These are phyloP conservation scores for Lissonota sp. DNA, from an alignment of 2,888 invertebrate species.

Conservation along the genomic window DNA sequence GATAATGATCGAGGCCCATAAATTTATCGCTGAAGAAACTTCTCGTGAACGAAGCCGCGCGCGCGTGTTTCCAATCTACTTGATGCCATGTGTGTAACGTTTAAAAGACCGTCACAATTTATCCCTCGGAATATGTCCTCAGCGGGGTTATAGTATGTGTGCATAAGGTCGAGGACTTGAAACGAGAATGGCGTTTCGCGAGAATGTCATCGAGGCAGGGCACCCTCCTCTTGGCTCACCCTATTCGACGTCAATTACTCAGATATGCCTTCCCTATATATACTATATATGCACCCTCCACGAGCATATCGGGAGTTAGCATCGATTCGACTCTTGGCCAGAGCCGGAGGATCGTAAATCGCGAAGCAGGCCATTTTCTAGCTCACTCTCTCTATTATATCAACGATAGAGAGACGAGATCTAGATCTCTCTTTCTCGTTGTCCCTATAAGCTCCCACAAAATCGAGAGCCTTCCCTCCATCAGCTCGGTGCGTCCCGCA, in stretches of 20 bases:
- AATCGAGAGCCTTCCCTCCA: constrained; percentile 32
- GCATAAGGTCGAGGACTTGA: constrained; percentile 32
- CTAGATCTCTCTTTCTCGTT: constrained; percentile 40
- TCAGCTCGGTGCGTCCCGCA: background rate
- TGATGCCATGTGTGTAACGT: constrained; percentile 1
- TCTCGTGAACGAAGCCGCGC: background rate
- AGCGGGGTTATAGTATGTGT: background rate
- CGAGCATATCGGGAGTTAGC: constrained; percentile 33
- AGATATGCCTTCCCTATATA: constrained; percentile 28
- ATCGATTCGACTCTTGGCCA: constrained; percentile 47
- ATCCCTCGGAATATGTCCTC: background rate
- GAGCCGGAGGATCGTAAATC: constrained; percentile 45
- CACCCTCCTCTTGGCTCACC: constrained; percentile 26
- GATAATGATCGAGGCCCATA: background rate
- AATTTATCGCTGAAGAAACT: background rate
- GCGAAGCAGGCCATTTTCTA: constrained; percentile 23
- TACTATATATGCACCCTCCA: constrained; percentile 42
- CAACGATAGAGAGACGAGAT: constrained; percentile 8
- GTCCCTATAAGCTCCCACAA: constrained; percentile 35
- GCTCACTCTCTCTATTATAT: background rate
- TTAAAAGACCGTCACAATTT: background rate
- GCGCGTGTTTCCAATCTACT: constrained; percentile 1
- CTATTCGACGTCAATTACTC: constrained; percentile 54
- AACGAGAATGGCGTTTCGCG: constrained; percentile 18
- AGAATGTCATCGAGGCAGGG: constrained; percentile 40